Percentiles rank a stretch among this genome's conserved stretches.
phyloP scores from a whole-genome alignment of 2,888 invertebrate species.

The Rhyacophila evoluta region DNA sequence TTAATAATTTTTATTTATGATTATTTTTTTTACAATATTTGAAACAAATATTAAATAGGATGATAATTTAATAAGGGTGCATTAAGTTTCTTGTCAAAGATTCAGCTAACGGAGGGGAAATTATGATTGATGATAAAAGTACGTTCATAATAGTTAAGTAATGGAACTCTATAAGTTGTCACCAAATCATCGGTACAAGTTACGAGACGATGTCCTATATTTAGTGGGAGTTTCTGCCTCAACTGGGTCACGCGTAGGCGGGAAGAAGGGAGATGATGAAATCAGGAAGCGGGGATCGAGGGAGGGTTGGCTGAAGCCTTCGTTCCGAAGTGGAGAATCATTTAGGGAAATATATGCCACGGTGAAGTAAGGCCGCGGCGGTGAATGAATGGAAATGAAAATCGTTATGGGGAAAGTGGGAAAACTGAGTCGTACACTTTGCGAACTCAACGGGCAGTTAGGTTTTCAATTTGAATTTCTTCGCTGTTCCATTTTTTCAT shows the following conservation, averaged over 20 bases:
- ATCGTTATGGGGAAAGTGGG: background rate
- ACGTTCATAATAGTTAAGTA: background rate
- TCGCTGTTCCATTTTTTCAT: background rate
- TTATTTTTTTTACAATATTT: too few relatives aligned
- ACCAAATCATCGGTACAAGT: background rate
- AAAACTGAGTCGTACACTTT: background rate
- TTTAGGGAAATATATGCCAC: conserved; percentile 1
- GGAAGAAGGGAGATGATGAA: background rate
- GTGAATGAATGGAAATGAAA: conserved; percentile 18
- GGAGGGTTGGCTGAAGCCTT: background rate
- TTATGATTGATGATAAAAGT: background rate
- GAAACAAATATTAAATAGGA: too few relatives aligned
- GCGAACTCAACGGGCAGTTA: background rate
- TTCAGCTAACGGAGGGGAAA: background rate
- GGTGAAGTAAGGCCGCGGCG: background rate
- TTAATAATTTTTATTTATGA: too few relatives aligned
- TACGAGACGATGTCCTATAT: background rate
- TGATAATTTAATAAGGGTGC: too few relatives aligned
- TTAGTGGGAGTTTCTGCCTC: background rate
- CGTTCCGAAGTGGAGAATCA: background rate
- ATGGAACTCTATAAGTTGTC: background rate
- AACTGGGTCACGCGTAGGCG: background rate
- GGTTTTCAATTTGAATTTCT: background rate
- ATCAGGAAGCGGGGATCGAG: background rate
- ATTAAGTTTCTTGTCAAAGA: too few relatives aligned